phyloP scores from a whole-genome alignment of 1,140 invertebrate genomes.

The Coptotermes formosanus region DNA sequence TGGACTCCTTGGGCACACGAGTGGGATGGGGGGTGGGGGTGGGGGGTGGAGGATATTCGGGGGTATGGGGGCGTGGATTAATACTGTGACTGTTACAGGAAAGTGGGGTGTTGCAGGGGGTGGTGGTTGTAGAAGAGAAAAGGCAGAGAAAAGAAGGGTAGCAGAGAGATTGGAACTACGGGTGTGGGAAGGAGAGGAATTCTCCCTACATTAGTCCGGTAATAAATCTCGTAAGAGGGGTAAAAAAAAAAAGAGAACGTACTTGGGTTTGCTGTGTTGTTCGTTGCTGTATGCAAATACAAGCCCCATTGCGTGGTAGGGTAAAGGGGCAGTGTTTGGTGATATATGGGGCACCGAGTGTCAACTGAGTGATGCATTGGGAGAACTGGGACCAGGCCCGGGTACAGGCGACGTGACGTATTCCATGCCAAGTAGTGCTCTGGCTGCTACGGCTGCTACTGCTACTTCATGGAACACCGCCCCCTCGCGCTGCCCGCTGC shows the following conservation, averaged over 20 bases:
- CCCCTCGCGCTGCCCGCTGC: not conserved
- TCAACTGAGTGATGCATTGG: conserved; percentile 50
- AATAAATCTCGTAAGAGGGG: conserved; percentile 44
- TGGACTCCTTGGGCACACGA: conserved; percentile 33
- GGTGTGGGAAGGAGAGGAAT: conserved; percentile 31
- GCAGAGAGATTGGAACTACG: not conserved
- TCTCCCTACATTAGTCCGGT: conserved; percentile 45
- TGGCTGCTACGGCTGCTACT: not conserved
- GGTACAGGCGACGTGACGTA: conserved; percentile 8
- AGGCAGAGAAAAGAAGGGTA: conserved; percentile 28
- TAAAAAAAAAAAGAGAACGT: conserved; percentile 20
- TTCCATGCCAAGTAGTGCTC: not conserved
- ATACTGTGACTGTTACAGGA: conserved; percentile 31
- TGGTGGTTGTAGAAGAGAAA: conserved; percentile 27
- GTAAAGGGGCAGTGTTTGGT: conserved; percentile 37
- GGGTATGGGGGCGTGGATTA: conserved; percentile 30
- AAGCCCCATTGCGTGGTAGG: conserved; percentile 6
- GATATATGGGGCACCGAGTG: conserved; percentile 51
- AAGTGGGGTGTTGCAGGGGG: conserved; percentile 16
- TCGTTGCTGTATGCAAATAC: conserved; percentile 36
- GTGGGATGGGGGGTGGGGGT: not conserved
- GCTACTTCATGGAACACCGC: not conserved
- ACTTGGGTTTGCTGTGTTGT: conserved; percentile 30
- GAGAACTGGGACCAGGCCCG: conserved; percentile 37
- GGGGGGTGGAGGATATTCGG: not conserved